Conservation (phyloP, 2,797 vertebrate genomes). For the Amblyopsis hoosieri region DNA sequence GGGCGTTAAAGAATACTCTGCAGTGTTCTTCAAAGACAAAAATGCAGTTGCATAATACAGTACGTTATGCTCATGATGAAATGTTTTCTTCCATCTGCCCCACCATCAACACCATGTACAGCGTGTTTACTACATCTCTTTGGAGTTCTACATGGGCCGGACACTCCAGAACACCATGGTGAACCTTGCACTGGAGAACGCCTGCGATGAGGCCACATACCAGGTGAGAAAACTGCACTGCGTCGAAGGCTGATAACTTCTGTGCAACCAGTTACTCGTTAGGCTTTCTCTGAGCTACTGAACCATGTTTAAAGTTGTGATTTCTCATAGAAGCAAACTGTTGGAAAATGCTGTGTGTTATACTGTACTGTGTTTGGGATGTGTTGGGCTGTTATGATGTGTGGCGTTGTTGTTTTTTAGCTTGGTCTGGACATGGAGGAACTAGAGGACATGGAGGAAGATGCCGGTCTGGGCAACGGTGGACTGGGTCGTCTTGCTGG, state of each 20-base stretch:
- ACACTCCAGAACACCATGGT: constrained; percentile 99
- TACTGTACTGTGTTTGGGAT: not conserved
- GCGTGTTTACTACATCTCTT: constrained; percentile 97
- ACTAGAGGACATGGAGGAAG: constrained; percentile 96
- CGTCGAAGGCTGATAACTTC: too few relatives aligned
- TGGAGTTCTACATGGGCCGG: constrained; percentile 99
- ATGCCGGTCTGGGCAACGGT: constrained; percentile 95
- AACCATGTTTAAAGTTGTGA: not conserved
- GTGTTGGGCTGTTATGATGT: not conserved
- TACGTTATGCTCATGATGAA: not conserved
- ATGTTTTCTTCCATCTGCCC: not conserved
- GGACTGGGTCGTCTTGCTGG: constrained; percentile 96
- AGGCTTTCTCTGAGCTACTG: not conserved
- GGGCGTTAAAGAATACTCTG: too few relatives aligned
- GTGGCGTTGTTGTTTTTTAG: constrained; percentile 58
- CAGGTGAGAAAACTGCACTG: constrained; percentile 78
- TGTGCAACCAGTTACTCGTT: too few relatives aligned
- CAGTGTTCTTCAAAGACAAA: too few relatives aligned
- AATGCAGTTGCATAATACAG: too few relatives aligned
- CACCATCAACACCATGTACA: constrained; percentile 53
- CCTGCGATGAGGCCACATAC: constrained; percentile 94
- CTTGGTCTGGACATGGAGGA: constrained; percentile 97
- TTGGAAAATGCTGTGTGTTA: not conserved
- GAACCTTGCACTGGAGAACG: constrained; percentile 94
- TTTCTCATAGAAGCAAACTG: too few relatives aligned